Conservation (phyloP, 1,140 invertebrate genomes). For the Octopus bimaculoides region DNA sequence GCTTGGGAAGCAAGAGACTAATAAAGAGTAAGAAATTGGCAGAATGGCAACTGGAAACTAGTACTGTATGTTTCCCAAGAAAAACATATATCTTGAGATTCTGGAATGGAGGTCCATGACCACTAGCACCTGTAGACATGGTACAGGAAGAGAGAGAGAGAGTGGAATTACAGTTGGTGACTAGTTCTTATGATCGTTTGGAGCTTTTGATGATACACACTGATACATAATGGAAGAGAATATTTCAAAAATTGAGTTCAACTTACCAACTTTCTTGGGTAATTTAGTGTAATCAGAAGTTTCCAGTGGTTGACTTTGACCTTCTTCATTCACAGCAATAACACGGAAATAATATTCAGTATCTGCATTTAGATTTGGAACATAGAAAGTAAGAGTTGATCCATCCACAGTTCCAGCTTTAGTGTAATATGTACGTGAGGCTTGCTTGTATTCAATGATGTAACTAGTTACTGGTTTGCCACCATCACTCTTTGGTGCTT, state of each 20-base stretch:
- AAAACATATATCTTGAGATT: too few species aligned
- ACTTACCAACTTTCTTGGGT: constrained; percentile 61
- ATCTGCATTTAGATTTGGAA: constrained; percentile 20
- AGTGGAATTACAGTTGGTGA: too few species aligned
- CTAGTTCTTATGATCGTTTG: too few species aligned
- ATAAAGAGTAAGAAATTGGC: too few species aligned
- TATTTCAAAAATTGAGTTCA: not conserved
- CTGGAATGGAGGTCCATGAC: too few species aligned
- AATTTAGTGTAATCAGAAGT: constrained; percentile 60
- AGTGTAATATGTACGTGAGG: constrained; percentile 30
- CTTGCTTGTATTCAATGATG: constrained; percentile 84
- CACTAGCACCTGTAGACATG: too few species aligned
- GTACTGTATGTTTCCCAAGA: too few species aligned
- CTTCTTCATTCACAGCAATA: constrained; percentile 86
- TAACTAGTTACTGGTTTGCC: constrained; percentile 93
- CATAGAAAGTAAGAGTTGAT: constrained; percentile 59
- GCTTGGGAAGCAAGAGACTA: too few species aligned
- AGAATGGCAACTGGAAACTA: too few species aligned
- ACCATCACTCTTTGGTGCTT: constrained; percentile 87
- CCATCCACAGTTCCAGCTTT: constrained; percentile 34
- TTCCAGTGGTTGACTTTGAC: constrained; percentile 78
- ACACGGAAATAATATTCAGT: constrained; percentile 86
- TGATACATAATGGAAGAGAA: too few species aligned
- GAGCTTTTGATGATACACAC: too few species aligned
- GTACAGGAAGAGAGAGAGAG: too few species aligned